Conservation (phyloP, 2,888 invertebrate genomes). For the Cryptops parisi region DNA sequence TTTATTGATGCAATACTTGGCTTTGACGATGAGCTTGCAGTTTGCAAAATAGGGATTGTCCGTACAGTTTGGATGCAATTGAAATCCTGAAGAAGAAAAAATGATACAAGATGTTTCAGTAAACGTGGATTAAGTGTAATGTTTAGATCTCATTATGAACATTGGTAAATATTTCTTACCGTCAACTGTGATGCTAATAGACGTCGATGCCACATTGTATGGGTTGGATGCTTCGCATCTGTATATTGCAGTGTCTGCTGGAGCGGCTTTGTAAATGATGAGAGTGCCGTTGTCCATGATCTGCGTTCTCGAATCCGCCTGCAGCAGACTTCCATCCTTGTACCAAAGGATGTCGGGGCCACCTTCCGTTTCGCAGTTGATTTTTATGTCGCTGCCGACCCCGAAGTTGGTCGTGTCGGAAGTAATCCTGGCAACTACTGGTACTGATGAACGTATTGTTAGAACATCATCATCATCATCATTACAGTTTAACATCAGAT, state of each 20-base stretch:
- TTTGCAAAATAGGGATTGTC: conserved; percentile 82
- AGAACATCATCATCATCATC: no score
- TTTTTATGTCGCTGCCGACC: conserved; percentile 49
- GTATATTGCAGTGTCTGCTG: conserved; percentile 63
- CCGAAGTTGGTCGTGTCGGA: conserved; percentile 43
- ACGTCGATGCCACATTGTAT: conserved; percentile 45
- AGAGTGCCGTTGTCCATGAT: conserved; percentile 55
- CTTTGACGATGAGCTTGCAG: conserved; percentile 72
- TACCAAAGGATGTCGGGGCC: conserved; percentile 63
- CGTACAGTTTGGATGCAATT: conserved; percentile 62
- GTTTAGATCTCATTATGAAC: no score
- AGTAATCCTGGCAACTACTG: conserved; percentile 36
- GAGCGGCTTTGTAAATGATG: conserved; percentile 46
- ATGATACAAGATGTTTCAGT: no score
- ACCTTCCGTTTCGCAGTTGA: conserved; percentile 62
- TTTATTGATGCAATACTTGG: conserved; percentile 66
- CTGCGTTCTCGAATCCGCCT: conserved; percentile 42
- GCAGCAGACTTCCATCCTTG: conserved; percentile 50
- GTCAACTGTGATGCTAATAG: conserved; percentile 53
- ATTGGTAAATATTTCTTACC: conserved; percentile 44
- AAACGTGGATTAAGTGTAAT: conserved; percentile 1
- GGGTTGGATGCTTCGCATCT: conserved; percentile 67
- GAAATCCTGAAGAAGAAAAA: conserved; percentile 45
- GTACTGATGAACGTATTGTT: conserved; percentile 21
- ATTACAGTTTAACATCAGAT: no score